These are phyloP conservation scores for Vidua macroura DNA, from an alignment of 2,113 vertebrate species.

Conservation along the genomic window DNA sequence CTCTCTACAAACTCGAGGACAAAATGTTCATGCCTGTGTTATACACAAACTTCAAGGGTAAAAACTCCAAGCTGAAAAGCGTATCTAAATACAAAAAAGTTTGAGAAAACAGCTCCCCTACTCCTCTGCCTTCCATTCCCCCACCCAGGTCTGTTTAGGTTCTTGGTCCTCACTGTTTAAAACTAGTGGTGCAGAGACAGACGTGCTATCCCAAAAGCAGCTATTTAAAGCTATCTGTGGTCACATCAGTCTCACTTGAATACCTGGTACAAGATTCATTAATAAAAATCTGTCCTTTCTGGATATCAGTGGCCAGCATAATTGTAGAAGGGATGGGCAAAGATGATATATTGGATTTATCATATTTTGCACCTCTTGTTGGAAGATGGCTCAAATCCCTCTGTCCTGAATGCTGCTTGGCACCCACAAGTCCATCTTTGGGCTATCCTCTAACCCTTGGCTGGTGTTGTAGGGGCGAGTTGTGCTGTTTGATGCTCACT, in stretches of 20 bases:
- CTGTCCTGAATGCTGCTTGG: not conserved
- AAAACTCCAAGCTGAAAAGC: not conserved
- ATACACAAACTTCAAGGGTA: not conserved
- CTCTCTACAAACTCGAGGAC: not conserved
- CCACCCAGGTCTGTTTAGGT: not conserved
- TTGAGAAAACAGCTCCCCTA: not conserved
- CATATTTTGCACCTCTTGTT: not conserved
- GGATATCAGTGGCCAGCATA: not conserved
- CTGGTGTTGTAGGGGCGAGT: rapidly evolving
- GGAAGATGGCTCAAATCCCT: not conserved
- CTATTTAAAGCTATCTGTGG: not conserved
- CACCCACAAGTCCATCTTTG: not conserved
- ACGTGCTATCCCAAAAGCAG: not conserved
- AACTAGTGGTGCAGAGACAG: not conserved
- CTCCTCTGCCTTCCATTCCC: no score
- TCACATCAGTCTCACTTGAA: not conserved
- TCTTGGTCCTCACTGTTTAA: not conserved
- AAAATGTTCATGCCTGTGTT: not conserved
- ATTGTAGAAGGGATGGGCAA: not conserved
- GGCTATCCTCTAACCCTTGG: not conserved
- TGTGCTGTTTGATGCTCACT: rapidly evolving
- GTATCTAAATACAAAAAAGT: not conserved
- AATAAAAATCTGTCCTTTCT: not conserved
- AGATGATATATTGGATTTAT: not conserved
- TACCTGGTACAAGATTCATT: not conserved